Evolutionary conservation across 1,140 invertebrate species (phyloP), one percentile per base, ranked within the genome.

Genomic region (Thaumetopoea pityocampa): DNA sequence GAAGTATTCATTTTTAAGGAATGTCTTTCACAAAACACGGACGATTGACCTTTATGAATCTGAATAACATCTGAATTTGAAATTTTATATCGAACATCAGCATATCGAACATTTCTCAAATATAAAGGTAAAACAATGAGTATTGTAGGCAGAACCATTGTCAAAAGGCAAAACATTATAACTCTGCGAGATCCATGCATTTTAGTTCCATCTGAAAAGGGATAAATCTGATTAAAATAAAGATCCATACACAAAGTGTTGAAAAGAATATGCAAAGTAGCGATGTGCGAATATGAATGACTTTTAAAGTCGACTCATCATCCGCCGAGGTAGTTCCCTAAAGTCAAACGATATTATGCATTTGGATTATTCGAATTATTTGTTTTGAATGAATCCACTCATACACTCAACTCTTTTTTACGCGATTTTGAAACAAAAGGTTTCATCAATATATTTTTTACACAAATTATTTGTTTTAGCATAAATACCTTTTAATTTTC

Each of bases 41-140:
- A 89, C 7, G 92, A 94, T 46, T 94, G 89, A 22, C 92, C 92
- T 74, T 93, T 90, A 15, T 88, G 88, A 24, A 94, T 92, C 68
- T 93, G 92, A 30, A 94, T 84, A 27, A 94, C 90, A 82, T 94
- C 93, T 10, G 93, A 94, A 76, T 95, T 93, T 2, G 91, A 91
- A 47, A 94, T 89, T 37, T 88, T 86, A 61, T 93, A 94, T 34
- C 86, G 83, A 15, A 93, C 90, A 87, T 93, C 90, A 11, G 89
- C 89, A 82, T 91, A 94, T 7, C 89, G 80, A 47, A 88, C 89
- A 66, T 93, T 91, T 17, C 92, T 86, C 48, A 95, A 80, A 76
- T 94, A 93, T 17, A 95, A 72, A 22, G 93, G 92, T 51, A 90
- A 87, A 12, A 93, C 87, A 37, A 95, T 89, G 12, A 94, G 73